Evolutionary conservation across 2,797 vertebrate genomes (phyloP).

Genomic region (Thripadectes ignobilis): DNA sequence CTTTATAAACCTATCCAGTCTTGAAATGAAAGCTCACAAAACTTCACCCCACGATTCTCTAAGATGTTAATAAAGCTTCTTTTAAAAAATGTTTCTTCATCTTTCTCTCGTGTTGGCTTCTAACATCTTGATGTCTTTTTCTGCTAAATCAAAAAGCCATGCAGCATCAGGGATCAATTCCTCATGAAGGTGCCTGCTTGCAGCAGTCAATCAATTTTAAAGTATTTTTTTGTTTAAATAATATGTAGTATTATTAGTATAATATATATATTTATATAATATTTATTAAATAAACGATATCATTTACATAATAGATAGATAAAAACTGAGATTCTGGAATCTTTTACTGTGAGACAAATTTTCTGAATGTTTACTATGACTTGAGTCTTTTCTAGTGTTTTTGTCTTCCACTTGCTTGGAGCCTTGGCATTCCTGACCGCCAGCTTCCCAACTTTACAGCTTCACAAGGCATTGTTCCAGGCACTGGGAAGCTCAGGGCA

Average conservation of each 20-base stretch:
- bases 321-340: neutral
- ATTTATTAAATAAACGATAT: rapidly evolving
- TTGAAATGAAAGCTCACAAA: neutral
- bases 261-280: neutral
- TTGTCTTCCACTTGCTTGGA: neutral
- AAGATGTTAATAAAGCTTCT: neutral
- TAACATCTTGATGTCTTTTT: neutral
- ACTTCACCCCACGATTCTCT: neutral
- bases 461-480: neutral
- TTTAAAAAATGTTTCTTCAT: neutral
- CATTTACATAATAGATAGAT: neutral
- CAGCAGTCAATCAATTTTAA: neutral
- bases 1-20: neutral
- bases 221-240: neutral
- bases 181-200: neutral
- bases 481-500: neutral
- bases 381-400: neutral
- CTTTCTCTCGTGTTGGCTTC: neutral
- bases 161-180: neutral
- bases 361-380: neutral
- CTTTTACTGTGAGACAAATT: neutral
- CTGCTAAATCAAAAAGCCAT: neutral
- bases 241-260: neutral
- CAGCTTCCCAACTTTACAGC: neutral
- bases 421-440: neutral